Evolutionary conservation across 2,113 vertebrate genomes (phyloP), one percentile per base, ranked within the genome.

Genomic region (Lagopus leucura): DNA sequence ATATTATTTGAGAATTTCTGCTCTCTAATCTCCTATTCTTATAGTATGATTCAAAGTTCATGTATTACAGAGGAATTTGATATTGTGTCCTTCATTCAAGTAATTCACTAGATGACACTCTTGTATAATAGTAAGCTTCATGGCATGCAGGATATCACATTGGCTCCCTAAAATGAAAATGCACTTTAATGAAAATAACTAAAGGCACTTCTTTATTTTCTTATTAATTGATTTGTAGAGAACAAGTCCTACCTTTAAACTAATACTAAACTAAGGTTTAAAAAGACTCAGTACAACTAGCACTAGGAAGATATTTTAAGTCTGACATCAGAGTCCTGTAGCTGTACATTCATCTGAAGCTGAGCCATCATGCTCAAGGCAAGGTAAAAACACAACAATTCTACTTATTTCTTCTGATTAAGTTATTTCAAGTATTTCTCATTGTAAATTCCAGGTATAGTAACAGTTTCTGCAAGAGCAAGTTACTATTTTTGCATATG

Each of bases 81-180:
- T 12, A 72, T 19, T 45, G 6, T 77, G 38, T 93, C 54, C 72
- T 77, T 90, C 89, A 77, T 82, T 40, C 63, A 65, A 82, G 82
- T 8, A 32, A 91, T 86, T 97, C 97, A 97, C 96, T 97, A 98
- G 97, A 79, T 97, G 97, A 96, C 96, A 97, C 82, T 97, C 80
- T 98, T 92, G 89, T 78, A 77, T 90, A 75, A 78, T 5, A 86
- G 24, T 32, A 79, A 38, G 6, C 70, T 64, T 32, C 74, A 67
- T 22, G 38, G 8, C 43, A 32, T 32, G 40, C 17, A 57, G 63
- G 48, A 22, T 3, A 27, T 70, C 43, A 60, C 14, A 43, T 5
- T 38, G 20, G 13, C 12, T 82, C 15, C 50, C 71, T 32, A 54
- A 72, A 88, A 67, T 27, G 13, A 75, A 8, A 89, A n/a, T 4